These are phyloP conservation scores for Piezodorus guildinii DNA, from an alignment of 1,140 invertebrate species.

Conservation along the genomic window DNA sequence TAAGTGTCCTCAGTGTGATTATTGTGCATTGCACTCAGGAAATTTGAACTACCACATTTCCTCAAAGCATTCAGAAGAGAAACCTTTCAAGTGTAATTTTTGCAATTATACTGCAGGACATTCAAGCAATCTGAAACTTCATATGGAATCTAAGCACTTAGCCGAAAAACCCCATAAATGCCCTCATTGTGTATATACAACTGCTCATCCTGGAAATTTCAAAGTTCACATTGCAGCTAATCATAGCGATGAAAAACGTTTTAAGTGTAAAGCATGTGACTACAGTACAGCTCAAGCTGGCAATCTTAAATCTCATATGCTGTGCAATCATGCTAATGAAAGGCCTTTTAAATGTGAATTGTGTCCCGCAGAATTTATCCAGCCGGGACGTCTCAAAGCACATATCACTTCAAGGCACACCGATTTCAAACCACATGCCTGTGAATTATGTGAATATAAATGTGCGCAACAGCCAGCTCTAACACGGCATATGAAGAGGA, in stretches of 20 bases:
- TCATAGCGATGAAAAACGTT: background rate
- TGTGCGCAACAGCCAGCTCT: background rate
- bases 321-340: background rate
- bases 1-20: background rate
- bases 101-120: background rate
- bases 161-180: background rate
- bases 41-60: constrained; percentile 4
- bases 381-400: background rate
- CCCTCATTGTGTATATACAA: background rate
- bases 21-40: background rate
- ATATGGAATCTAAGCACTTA: constrained; percentile 6
- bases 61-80: background rate
- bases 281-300: background rate
- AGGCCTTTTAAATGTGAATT: background rate
- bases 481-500: background rate
- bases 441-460: background rate
- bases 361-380: background rate
- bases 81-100: background rate
- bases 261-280: background rate
- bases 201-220: constrained; percentile 2
- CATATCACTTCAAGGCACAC: background rate
- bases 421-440: background rate
- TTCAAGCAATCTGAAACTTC: constrained; percentile 1
- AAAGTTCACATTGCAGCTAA: background rate
- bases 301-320: background rate